Evolutionary conservation across 1,140 invertebrate species (phyloP).

Genomic region (Drosophila paulistorum): DNA sequence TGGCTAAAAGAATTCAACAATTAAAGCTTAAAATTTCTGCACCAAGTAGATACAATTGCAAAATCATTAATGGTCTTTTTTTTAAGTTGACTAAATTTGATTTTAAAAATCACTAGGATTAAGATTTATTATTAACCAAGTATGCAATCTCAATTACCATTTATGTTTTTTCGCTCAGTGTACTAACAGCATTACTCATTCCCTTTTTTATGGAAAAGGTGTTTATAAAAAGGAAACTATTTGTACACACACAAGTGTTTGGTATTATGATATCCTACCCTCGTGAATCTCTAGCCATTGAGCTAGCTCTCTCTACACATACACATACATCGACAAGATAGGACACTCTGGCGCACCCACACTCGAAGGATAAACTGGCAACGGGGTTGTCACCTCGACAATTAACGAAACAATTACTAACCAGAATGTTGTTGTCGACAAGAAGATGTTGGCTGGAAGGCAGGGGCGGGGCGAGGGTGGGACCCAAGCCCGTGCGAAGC

Average conservation of each 20-base stretch:
- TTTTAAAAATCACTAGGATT: no score
- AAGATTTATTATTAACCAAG: no score
- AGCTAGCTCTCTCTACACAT: conserved; percentile 16
- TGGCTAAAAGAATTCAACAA: no score
- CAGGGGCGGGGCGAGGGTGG: background rate
- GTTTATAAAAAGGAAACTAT: conserved; percentile 3
- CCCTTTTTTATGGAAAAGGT: background rate
- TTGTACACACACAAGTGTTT: background rate
- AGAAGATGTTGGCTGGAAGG: background rate
- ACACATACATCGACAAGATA: conserved; percentile 22
- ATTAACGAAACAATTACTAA: conserved; percentile 75
- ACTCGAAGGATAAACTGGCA: conserved; percentile 18
- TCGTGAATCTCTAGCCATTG: conserved; percentile 40
- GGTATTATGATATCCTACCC: conserved; percentile 26
- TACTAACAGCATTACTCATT: background rate
- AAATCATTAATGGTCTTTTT: no score
- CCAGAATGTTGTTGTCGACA: conserved; percentile 28
- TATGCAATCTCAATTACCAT: no score
- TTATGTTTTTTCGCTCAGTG: background rate
- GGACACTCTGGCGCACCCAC: conserved; percentile 19
- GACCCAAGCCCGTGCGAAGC: background rate
- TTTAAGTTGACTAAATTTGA: no score
- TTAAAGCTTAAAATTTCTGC: no score
- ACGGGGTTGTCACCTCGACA: conserved; percentile 62
- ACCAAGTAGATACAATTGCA: no score